Evolutionary conservation across 2,113 vertebrate genomes (phyloP).

Genomic region (Pteropus alecto): DNA sequence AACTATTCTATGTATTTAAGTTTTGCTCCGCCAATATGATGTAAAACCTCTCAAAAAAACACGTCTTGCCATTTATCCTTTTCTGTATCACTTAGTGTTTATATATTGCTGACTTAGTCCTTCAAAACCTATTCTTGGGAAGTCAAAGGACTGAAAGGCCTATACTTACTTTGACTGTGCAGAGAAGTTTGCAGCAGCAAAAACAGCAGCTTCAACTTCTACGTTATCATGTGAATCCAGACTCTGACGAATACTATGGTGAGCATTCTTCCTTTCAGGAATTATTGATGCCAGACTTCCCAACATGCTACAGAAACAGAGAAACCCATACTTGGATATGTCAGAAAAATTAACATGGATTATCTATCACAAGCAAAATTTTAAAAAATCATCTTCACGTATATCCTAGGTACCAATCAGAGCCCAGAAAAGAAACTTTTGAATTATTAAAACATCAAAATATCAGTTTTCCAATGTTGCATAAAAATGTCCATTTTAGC

Average conservation of each 20-base stretch:
- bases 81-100: neutral
- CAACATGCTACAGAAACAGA: constrained; percentile 88
- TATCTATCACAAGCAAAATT: neutral
- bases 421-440: constrained; percentile 26
- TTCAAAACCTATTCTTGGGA: neutral
- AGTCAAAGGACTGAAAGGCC: neutral
- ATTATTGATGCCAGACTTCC: constrained; percentile 98
- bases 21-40: neutral
- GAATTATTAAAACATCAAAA: constrained; percentile 31
- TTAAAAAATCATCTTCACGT: constrained; percentile 16
- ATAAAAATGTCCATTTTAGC: constrained; percentile 19
- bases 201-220: constrained; percentile 98
- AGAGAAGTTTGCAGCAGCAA: constrained; percentile 97
- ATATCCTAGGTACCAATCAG: neutral
- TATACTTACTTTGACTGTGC: constrained; percentile 95
- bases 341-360: neutral
- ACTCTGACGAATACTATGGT: constrained; percentile 98
- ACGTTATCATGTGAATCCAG: constrained; percentile 98
- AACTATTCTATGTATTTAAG: neutral
- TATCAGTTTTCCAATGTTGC: constrained; percentile 17
- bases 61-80: neutral
- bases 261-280: constrained; percentile 97
- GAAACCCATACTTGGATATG: neutral
- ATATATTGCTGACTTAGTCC: neutral
- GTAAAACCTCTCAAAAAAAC: neutral